A percentile compares a stretch with the other conserved stretches of the same genome.
Conservation (phyloP, 2,888 invertebrate species). For the Rhagonycha fulva region DNA sequence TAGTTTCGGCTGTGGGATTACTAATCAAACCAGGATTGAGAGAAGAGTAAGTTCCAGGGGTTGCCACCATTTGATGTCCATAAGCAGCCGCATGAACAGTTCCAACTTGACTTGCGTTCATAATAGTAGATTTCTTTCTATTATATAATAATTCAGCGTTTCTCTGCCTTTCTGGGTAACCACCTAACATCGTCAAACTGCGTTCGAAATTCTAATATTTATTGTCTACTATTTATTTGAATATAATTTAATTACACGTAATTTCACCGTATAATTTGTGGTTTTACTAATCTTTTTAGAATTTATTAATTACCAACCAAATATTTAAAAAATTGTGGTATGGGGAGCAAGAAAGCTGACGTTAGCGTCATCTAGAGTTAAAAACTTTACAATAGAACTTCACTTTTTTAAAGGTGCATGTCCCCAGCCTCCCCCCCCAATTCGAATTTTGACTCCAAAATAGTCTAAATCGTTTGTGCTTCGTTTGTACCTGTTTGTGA, state of each 20-base stretch:
- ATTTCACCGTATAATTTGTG: no score
- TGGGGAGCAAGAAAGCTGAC: no score
- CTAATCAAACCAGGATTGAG: constrained; percentile 60
- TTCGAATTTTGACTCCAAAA: no score
- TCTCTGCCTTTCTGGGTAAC: neutral
- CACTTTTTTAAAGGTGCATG: no score
- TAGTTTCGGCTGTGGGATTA: constrained; percentile 56
- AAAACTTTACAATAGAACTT: no score
- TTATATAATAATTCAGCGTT: constrained; percentile 50
- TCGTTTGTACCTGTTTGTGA: no score
- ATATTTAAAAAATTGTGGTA: neutral
- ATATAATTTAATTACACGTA: no score
- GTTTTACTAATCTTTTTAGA: no score
- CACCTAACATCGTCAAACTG: neutral
- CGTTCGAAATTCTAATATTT: neutral
- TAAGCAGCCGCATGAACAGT: constrained; percentile 80
- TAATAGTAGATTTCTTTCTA: constrained; percentile 62
- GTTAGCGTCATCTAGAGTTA: no score
- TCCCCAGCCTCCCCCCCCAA: no score
- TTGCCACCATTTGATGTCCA: constrained; percentile 81
- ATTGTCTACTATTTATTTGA: no score
- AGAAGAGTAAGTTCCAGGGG: constrained; percentile 69
- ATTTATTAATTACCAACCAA: neutral
- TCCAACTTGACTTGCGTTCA: constrained; percentile 81
- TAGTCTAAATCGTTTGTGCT: no score